Conservation (phyloP, 2,113 vertebrate species). For the Macroglossus sobrinus region DNA sequence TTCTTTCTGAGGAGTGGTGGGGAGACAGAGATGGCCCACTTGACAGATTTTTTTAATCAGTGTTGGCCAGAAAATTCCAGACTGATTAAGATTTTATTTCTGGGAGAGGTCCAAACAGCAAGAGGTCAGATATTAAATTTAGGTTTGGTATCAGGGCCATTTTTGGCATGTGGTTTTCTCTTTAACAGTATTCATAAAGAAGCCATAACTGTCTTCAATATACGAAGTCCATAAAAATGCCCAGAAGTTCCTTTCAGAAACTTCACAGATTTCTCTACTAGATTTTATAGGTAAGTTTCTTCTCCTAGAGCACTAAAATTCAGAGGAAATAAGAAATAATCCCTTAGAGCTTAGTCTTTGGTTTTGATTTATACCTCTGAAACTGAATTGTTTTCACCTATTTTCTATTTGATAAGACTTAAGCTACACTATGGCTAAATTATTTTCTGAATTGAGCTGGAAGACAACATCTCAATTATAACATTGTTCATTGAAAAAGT, state of each 20-base stretch:
- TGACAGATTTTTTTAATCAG: background rate
- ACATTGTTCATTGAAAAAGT: background rate
- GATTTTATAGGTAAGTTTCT: background rate
- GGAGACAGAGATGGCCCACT: background rate
- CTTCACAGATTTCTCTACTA: background rate
- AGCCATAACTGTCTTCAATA: background rate
- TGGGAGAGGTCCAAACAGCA: background rate
- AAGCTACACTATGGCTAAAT: background rate
- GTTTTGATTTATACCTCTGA: background rate
- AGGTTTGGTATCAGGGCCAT: background rate
- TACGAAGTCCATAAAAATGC: background rate
- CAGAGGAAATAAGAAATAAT: background rate
- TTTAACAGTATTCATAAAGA: background rate
- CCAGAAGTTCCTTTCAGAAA: background rate
- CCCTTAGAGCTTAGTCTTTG: background rate
- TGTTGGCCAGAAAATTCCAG: background rate
- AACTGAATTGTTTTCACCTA: background rate
- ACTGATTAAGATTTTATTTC: background rate
- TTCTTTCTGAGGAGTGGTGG: background rate
- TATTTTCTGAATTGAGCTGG: background rate
- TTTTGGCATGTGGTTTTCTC: background rate
- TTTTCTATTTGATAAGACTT: background rate
- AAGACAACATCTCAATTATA: background rate
- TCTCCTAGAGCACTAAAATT: background rate
- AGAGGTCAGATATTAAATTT: background rate